phyloP scores from a whole-genome alignment of 2,113 vertebrate genomes.

The Catagonus wagneri region DNA sequence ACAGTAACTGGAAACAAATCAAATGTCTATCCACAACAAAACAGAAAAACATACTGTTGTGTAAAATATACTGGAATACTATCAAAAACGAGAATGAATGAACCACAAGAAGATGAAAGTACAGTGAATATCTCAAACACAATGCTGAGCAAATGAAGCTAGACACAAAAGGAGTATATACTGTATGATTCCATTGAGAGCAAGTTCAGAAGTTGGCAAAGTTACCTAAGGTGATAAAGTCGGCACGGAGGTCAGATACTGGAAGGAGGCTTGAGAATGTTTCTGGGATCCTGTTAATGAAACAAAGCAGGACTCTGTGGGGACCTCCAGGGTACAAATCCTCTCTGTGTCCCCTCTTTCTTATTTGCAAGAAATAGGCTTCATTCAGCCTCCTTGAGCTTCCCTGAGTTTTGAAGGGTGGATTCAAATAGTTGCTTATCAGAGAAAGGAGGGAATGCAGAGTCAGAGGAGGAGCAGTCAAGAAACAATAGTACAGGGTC shows the following conservation, averaged over 20 bases:
- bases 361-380: too few relatives aligned
- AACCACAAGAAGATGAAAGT: not conserved
- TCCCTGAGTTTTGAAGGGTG: too few relatives aligned
- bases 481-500: too few relatives aligned
- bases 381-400: too few relatives aligned
- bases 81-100: not conserved
- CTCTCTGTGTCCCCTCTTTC: too few relatives aligned
- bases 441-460: too few relatives aligned
- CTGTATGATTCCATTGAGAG: accelerated
- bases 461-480: too few relatives aligned
- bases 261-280: not conserved
- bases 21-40: not conserved
- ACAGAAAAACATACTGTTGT: not conserved
- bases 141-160: not conserved
- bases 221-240: not conserved
- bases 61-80: not conserved
- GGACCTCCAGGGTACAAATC: too few relatives aligned
- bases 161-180: not conserved
- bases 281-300: not conserved
- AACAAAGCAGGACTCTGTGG: too few relatives aligned
- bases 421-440: too few relatives aligned
- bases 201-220: conserved; percentile 2
- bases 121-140: not conserved
- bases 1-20: not conserved
- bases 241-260: not conserved